Percentiles rank a stretch among this genome's conserved stretches.
phyloP scores from a whole-genome alignment of 2,888 invertebrate genomes.

The Coecobrya sp. region DNA sequence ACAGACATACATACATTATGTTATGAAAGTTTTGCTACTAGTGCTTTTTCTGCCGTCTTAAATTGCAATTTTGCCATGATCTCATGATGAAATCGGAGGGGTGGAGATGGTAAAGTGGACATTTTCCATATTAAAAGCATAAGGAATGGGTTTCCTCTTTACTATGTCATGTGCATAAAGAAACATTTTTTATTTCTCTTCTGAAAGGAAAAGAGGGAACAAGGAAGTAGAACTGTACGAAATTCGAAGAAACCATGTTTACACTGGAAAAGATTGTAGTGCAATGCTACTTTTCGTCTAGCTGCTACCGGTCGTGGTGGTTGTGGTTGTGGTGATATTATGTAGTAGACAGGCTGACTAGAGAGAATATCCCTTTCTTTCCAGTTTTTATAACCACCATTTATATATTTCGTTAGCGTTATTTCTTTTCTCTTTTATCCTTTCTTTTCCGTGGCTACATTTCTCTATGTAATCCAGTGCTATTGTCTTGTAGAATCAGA shows the following conservation, averaged over 20 bases:
- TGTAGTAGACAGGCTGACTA: not conserved
- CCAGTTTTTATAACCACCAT: conserved; percentile 8
- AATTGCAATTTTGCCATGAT: conserved; percentile 11
- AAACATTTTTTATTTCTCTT: conserved; percentile 4
- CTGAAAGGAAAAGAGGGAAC: conserved; percentile 10
- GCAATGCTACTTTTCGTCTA: too few relatives aligned
- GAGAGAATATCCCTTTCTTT: conserved; percentile 29
- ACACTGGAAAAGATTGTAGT: not conserved
- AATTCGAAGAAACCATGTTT: conserved; percentile 7
- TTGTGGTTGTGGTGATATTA: conserved; percentile 44
- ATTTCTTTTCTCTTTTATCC: conserved; percentile 17
- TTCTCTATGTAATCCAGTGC: conserved; percentile 56
- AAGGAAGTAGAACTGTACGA: not conserved
- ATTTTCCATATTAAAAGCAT: conserved; percentile 66
- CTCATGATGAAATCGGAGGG: conserved; percentile 29
- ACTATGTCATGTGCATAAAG: conserved; percentile 62
- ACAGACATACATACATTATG: not conserved
- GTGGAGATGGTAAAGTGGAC: conserved; percentile 54
- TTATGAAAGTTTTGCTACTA: not conserved
- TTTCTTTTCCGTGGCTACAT: not conserved
- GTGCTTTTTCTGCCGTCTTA: not conserved
- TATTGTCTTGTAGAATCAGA: conserved; percentile 64
- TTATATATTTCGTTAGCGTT: not conserved
- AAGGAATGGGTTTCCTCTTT: conserved; percentile 43
- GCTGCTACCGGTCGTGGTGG: conserved; percentile 10